These are phyloP conservation scores for Dicyrtomina minuta DNA, from an alignment of 2,888 invertebrate species.

Conservation along the genomic window DNA sequence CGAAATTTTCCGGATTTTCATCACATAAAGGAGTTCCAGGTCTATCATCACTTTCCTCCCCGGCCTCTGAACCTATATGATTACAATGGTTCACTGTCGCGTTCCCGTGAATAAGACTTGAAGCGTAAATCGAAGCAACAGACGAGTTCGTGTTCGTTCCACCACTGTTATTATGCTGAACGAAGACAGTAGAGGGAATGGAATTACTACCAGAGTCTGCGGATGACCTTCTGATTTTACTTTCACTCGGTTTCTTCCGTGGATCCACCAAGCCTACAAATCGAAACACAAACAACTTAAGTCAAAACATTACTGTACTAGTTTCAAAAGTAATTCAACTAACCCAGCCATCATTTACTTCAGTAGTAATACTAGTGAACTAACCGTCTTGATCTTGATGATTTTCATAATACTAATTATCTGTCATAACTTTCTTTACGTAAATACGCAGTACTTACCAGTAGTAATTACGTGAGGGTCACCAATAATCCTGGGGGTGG, in stretches of 20 bases:
- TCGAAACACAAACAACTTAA: no score
- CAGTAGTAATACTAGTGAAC: background rate
- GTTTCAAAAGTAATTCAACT: no score
- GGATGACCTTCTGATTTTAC: conserved; percentile 49
- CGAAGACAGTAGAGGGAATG: conserved; percentile 12
- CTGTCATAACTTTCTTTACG: no score
- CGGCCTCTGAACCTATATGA: conserved; percentile 56
- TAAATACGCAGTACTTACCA: no score
- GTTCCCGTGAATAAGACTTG: conserved; percentile 8
- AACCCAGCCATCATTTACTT: no score
- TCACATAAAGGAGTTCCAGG: conserved; percentile 84
- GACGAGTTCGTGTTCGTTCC: conserved; percentile 8
- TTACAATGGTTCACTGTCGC: conserved; percentile 23
- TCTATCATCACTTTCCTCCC: conserved; percentile 68
- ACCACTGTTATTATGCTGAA: conserved; percentile 13
- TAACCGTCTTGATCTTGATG: no score
- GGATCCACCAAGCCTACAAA: conserved; percentile 40
- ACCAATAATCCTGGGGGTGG: conserved; percentile 25
- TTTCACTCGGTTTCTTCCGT: conserved; percentile 44
- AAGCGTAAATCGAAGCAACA: conserved; percentile 8
- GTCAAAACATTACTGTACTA: no score
- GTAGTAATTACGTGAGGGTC: conserved; percentile 38
- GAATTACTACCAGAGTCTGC: conserved; percentile 50
- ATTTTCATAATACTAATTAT: no score
- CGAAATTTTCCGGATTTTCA: conserved; percentile 70